Base-by-base conservation (phyloP, 2,113 vertebrate species). In the Leucoraja erinaceus region DNA sequence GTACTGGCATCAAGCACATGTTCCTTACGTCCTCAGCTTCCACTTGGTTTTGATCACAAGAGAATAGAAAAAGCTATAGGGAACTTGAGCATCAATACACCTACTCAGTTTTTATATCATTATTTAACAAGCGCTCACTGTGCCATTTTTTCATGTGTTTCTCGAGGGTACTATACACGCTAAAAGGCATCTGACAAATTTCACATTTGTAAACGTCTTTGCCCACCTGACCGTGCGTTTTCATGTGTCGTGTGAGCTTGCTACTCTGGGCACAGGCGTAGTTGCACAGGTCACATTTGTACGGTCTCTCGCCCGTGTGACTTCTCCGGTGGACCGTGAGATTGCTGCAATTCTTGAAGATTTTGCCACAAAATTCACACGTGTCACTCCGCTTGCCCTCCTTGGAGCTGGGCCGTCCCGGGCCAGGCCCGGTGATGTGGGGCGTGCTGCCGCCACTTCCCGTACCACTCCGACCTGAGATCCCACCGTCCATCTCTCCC, bases 61-160 rank as follows among this genome's bases (percentile, higher is more conserved):
- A 96, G 96, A 97, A 97, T 97, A 98, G 97, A 94, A 96, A 98
- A 97, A 96, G 98, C 98, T 98, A 99, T 96, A 93, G 96, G 97
- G 96, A 96, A 94, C 92, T 93, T 93, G 95, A 90, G 95, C 95
- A 96, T 96, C 95, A 95, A 97, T 97, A 97, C 97, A 97, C 96
- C 96, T 99, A 99, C 97, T 99, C 99, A 96, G 99, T 99, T 97
- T 99, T 99, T 97, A 99, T 99, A 97, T 99, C 99, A 96, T 97
- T 98, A 98, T 97, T 99, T 98, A 99, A 97, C 96, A 98, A 97
- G 96, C 98, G 98, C 96, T 99, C 98, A 97, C 98, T 99, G 98
- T 99, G 99, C 99, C 99, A 99, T 97, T 99, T 99, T 98, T 99
- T 99, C 99, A 99, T 99, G 98, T 99, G 98, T 99, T 99, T 99